Conservation (phyloP, 1,140 invertebrate species). For the Pinna nobilis region DNA sequence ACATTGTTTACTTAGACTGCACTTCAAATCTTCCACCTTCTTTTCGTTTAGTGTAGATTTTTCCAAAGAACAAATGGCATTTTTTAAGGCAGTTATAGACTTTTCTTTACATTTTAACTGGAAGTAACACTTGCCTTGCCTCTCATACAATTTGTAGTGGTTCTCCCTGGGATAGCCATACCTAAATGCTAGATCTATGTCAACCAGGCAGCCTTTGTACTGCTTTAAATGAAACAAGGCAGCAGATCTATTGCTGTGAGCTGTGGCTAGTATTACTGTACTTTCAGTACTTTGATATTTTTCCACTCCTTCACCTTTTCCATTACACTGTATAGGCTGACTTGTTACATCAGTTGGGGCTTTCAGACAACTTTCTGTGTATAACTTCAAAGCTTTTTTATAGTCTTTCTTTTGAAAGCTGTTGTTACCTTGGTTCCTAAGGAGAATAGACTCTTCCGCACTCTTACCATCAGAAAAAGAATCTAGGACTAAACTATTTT, state of each 20-base stretch:
- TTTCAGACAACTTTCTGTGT: constrained; percentile 79
- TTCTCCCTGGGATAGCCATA: constrained; percentile 85
- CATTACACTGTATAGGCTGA: constrained; percentile 40
- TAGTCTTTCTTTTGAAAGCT: constrained; percentile 86
- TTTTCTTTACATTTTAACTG: constrained; percentile 80
- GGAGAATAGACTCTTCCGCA: constrained; percentile 78
- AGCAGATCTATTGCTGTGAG: constrained; percentile 91
- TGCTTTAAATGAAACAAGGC: constrained; percentile 86
- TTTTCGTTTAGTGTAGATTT: constrained; percentile 81
- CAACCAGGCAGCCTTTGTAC: constrained; percentile 78
- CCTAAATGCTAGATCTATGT: constrained; percentile 83
- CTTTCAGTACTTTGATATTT: constrained; percentile 35
- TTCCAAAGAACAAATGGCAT: constrained; percentile 81
- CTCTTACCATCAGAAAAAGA: constrained; percentile 77
- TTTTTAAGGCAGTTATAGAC: constrained; percentile 71
- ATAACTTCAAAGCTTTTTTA: constrained; percentile 83
- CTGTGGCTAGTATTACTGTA: constrained; percentile 80
- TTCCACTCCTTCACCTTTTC: neutral
- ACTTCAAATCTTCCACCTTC: constrained; percentile 66
- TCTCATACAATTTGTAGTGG: constrained; percentile 85
- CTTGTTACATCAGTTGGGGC: constrained; percentile 63
- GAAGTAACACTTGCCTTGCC: constrained; percentile 85
- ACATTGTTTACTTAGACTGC: constrained; percentile 39
- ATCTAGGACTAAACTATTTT: constrained; percentile 57
- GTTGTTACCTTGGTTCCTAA: constrained; percentile 86